These are phyloP conservation scores for Torymus auratus DNA, from an alignment of 2,888 invertebrate species.

Conservation along the genomic window DNA sequence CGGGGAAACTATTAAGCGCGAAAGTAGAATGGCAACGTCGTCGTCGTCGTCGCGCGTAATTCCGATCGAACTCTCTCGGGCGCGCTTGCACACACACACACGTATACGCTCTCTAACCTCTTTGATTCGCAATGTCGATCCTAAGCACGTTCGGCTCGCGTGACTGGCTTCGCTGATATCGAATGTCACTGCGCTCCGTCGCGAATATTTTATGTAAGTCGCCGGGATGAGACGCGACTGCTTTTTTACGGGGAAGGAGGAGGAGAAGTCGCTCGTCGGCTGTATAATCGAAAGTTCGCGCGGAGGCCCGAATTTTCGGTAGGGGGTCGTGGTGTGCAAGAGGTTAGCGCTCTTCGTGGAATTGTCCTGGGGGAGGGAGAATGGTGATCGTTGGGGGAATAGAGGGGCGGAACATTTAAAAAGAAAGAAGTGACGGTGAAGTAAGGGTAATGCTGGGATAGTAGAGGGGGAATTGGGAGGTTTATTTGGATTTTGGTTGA, in stretches of 20 bases:
- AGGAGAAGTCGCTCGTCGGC: neutral
- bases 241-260: neutral
- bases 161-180: slow-evolving; percentile 61
- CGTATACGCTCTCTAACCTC: slow-evolving; percentile 24
- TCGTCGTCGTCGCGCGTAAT: slow-evolving; percentile 28
- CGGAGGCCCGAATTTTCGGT: slow-evolving; percentile 26
- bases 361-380: slow-evolving; percentile 46
- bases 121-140: slow-evolving; percentile 57
- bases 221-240: slow-evolving; percentile 51
- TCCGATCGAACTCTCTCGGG: slow-evolving; percentile 29
- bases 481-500: no score
- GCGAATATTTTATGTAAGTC: slow-evolving; percentile 60
- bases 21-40: slow-evolving; percentile 25
- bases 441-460: no score
- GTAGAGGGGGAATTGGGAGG: no score
- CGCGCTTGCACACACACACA: neutral
- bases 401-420: no score
- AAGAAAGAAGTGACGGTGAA: no score
- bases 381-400: no score
- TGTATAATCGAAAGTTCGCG: slow-evolving; percentile 48
- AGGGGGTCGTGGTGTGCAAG: neutral
- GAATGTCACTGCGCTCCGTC: slow-evolving; percentile 58
- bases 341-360: slow-evolving; percentile 24
- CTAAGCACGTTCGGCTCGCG: slow-evolving; percentile 57
- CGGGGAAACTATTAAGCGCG: slow-evolving; percentile 51